These are phyloP conservation scores for Phytoseiulus persimilis DNA, from an alignment of 2,888 invertebrate species.

Conservation along the genomic window DNA sequence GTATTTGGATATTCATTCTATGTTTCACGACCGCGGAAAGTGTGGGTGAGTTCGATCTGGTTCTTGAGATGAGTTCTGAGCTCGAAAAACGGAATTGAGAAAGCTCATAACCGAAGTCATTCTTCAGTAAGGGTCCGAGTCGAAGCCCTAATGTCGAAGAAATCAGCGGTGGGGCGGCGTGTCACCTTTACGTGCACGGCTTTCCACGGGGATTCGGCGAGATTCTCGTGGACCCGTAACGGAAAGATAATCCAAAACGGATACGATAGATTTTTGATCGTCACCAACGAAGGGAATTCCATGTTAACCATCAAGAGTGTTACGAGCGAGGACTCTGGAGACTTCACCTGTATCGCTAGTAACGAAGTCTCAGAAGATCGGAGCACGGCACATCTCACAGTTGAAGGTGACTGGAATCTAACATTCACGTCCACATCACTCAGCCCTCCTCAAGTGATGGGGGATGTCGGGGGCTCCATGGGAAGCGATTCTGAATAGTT, in stretches of 20 bases:
- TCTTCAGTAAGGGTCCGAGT: constrained; percentile 6
- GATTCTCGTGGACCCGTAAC: constrained; percentile 25
- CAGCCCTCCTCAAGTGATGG: too few relatives aligned
- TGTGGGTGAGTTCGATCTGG: background rate
- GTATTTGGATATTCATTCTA: background rate
- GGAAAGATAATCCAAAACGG: constrained; percentile 17
- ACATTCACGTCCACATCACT: background rate
- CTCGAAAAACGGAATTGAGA: background rate
- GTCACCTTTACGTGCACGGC: constrained; percentile 15
- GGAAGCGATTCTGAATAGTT: too few relatives aligned
- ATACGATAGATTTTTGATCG: background rate
- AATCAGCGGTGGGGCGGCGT: background rate
- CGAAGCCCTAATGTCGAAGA: background rate
- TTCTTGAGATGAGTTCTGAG: background rate
- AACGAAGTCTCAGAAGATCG: constrained; percentile 43
- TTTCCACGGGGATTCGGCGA: background rate
- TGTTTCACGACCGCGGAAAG: background rate
- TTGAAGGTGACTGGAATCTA: constrained; percentile 45
- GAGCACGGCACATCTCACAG: constrained; percentile 42
- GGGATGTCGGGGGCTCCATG: too few relatives aligned
- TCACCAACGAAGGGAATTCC: constrained; percentile 6
- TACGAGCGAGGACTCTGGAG: constrained; percentile 43
- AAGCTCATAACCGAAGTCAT: background rate
- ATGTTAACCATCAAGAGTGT: constrained; percentile 42
- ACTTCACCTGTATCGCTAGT: constrained; percentile 45